Conservation (phyloP, 2,888 invertebrate genomes). For the Melanostoma mellinum region DNA sequence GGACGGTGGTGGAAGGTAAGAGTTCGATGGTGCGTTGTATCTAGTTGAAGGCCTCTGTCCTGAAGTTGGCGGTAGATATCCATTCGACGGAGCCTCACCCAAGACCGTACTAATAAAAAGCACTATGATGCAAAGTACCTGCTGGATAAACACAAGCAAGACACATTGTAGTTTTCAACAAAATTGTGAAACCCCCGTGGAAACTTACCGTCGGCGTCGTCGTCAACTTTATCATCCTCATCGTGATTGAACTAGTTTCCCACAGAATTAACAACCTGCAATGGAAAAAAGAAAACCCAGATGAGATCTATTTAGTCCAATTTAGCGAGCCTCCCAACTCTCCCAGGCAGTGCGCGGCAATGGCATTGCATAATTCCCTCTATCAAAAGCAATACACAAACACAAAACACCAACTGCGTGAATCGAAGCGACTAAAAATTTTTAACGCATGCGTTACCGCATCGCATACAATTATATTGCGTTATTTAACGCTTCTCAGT, state of each 20-base stretch:
- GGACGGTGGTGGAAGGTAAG: conserved; percentile 84
- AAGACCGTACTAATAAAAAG: conserved; percentile 76
- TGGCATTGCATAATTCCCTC: conserved; percentile 48
- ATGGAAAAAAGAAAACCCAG: conserved; percentile 54
- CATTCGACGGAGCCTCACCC: conserved; percentile 80
- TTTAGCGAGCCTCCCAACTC: conserved; percentile 53
- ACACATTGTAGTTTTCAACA: conserved; percentile 15
- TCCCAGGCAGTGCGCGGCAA: conserved; percentile 29
- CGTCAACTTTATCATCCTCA: conserved; percentile 76
- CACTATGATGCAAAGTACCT: conserved; percentile 76
- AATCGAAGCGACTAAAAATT: conserved; percentile 41
- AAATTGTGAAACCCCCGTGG: conserved; percentile 38
- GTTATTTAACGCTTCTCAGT: conserved; percentile 58
- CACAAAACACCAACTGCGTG: conserved; percentile 16
- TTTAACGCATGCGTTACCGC: conserved; percentile 65
- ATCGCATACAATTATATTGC: conserved; percentile 61
- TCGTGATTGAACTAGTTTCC: conserved; percentile 68
- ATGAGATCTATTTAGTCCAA: conserved; percentile 68
- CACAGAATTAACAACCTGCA: conserved; percentile 68
- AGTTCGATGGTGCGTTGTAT: conserved; percentile 83
- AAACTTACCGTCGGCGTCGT: conserved; percentile 77
- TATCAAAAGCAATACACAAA: not conserved
- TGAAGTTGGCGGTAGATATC: conserved; percentile 80
- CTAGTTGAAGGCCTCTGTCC: conserved; percentile 80
- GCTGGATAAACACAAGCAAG: conserved; percentile 57